Percentiles rank a stretch among this genome's conserved stretches.
These are phyloP conservation scores for Cheirogaleus medius DNA, from an alignment of 2,113 vertebrate species.

Conservation along the genomic window DNA sequence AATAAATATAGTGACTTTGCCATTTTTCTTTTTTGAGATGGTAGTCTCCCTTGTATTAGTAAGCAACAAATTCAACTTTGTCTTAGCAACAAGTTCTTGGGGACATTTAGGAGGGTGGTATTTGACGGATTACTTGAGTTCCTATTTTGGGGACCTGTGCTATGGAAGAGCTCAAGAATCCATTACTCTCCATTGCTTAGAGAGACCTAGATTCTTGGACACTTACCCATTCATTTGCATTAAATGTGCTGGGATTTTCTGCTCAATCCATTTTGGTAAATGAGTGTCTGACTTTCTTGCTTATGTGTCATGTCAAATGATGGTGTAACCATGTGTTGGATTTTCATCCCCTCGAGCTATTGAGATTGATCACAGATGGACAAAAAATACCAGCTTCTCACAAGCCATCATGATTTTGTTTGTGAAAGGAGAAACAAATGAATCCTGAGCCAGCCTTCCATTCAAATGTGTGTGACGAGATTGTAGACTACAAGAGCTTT, in stretches of 20 bases:
- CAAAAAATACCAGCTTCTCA: slow-evolving; percentile 66
- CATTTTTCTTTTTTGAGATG: neutral
- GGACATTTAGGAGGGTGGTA: neutral
- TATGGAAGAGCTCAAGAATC: neutral
- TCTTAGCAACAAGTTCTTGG: neutral
- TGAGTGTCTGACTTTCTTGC: slow-evolving; percentile 49
- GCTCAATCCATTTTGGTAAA: slow-evolving; percentile 57
- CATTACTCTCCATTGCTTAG: neutral
- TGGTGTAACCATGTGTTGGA: slow-evolving; percentile 65
- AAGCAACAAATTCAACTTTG: neutral
- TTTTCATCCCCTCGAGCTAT: slow-evolving; percentile 65
- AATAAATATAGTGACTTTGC: neutral
- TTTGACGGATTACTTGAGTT: neutral
- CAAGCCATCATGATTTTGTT: slow-evolving; percentile 63
- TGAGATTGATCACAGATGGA: slow-evolving; percentile 72
- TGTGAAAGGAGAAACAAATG: slow-evolving; percentile 74
- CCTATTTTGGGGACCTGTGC: neutral
- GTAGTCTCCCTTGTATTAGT: neutral
- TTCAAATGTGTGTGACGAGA: slow-evolving; percentile 42
- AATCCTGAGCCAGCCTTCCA: slow-evolving; percentile 52
- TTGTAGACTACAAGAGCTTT: neutral
- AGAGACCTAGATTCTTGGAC: slow-evolving; percentile 36
- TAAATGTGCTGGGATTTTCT: slow-evolving; percentile 45
- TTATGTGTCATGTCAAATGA: slow-evolving; percentile 65
- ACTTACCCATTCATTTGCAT: neutral